A percentile compares a stretch with the other conserved stretches of the same genome.
phyloP scores from a whole-genome alignment of 2,888 invertebrate species.

The Platycheirus rosarum region DNA sequence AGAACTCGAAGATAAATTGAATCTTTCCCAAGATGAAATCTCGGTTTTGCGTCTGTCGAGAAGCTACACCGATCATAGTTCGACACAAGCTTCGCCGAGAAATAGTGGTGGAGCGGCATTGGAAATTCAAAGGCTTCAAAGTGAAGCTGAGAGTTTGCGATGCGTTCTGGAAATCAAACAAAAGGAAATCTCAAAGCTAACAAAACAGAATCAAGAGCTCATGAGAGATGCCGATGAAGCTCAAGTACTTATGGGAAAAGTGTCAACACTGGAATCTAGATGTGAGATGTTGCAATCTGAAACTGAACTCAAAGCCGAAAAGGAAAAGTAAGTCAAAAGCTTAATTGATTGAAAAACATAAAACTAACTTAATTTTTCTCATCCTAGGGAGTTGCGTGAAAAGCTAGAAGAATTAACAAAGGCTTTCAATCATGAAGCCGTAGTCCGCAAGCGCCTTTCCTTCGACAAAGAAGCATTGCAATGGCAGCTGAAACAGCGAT shows the following conservation, averaged over 20 bases:
- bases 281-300: constrained; percentile 90
- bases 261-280: constrained; percentile 90
- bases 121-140: constrained; percentile 84
- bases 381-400: constrained; percentile 85
- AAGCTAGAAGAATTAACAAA: constrained; percentile 90
- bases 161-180: constrained; percentile 94
- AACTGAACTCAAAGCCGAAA: constrained; percentile 85
- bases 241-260: constrained; percentile 87
- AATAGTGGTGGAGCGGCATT: constrained; percentile 75
- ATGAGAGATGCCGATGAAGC: constrained; percentile 89
- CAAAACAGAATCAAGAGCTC: constrained; percentile 88
- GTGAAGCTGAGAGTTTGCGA: constrained; percentile 92
- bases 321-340: constrained; percentile 85
- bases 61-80: constrained; percentile 75
- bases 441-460: constrained; percentile 89
- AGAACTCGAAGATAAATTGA: constrained; percentile 80
- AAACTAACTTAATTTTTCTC: constrained; percentile 14
- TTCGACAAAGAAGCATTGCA: constrained; percentile 94
- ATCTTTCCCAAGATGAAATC: constrained; percentile 81
- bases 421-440: constrained; percentile 89
- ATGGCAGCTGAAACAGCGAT: constrained; percentile 93
- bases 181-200: constrained; percentile 91
- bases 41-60: constrained; percentile 76
- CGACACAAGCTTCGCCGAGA: constrained; percentile 76
- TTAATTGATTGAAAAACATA: not conserved